Evolutionary conservation across 2,888 invertebrate genomes (phyloP), one percentile per base, ranked within the genome.

Genomic region (Parthenolecanium corni): DNA sequence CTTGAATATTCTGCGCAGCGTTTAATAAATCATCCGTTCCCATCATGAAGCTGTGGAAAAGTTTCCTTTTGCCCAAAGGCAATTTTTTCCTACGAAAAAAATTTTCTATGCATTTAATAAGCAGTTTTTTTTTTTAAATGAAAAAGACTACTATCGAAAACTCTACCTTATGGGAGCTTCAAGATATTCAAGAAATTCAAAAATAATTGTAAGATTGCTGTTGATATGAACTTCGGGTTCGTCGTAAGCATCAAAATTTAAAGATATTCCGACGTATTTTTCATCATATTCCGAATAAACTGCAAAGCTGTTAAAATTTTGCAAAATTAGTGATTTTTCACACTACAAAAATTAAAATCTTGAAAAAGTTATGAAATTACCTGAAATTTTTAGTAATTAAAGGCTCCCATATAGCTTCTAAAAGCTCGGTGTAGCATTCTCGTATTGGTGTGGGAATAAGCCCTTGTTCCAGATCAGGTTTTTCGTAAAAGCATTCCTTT

Each of bases 11-110:
- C 71, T 90, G 86, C 53, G 82, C 81, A 0, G 86, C 72, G 64
- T 76, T 78, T 46, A 90, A 73, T 0, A 77, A 73, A 12, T 80
- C 76, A 65, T 80, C 80, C 0, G 89, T 90, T 1, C 85, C 87
- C 88, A 91, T 89, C 89, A 91, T 90, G 72, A 87, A 89, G 1
- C 85, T 84, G 70, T 91, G 89, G 0, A 90, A 77, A 49, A 90
- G 80, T 68, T 81, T 77, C n/a, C 83, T 83, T 67, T 78, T 75
- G 18, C 82, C 84, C 67, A 78, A 74, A 0, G 85, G 84, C 57
- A 85, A 72, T 69, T 78, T 76, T 42, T 74, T 74, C 36, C 68
- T 68, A 44, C 12, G 18, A n/a, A n/a, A 56, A 52, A 31, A 14
- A n/a, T 38, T 53, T 21, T 21, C 42, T 58, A 18, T 25, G 25